Percentiles rank a stretch among this genome's conserved stretches.
Evolutionary conservation across 2,888 invertebrate genomes (phyloP).

Genomic region (Acronicta leporina): DNA sequence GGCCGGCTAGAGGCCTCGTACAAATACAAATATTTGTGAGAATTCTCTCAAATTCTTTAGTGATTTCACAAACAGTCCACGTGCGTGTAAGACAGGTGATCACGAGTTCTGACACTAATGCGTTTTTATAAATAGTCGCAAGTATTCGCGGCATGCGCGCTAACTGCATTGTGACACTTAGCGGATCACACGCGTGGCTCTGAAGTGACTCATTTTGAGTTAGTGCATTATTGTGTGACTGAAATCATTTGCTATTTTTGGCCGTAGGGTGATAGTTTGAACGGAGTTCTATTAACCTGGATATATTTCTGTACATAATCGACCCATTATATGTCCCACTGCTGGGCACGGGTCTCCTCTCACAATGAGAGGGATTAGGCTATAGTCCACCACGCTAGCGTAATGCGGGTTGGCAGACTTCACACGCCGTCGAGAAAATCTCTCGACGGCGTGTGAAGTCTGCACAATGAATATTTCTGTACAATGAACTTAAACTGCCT

Average conservation of each 20-base stretch:
- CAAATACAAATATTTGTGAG: neutral
- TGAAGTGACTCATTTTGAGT: constrained; percentile 35
- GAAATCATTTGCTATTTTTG: constrained; percentile 25
- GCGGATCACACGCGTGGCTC: constrained; percentile 10
- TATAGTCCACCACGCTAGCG: too few relatives aligned
- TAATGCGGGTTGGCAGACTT: too few relatives aligned
- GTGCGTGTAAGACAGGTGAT: constrained; percentile 28
- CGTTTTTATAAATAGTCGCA: constrained; percentile 40
- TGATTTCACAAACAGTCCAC: constrained; percentile 10
- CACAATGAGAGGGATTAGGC: too few relatives aligned
- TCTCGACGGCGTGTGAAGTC: too few relatives aligned
- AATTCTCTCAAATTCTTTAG: neutral
- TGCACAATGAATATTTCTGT: too few relatives aligned
- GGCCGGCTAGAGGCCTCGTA: too few relatives aligned
- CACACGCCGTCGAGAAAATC: too few relatives aligned
- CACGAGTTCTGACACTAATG: constrained; percentile 37
- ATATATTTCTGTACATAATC: constrained; percentile 28
- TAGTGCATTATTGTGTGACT: constrained; percentile 21
- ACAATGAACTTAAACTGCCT: too few relatives aligned
- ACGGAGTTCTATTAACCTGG: constrained; percentile 17
- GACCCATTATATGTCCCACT: too few relatives aligned
- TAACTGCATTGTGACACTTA: constrained; percentile 49
- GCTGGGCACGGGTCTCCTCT: too few relatives aligned
- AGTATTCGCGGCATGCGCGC: constrained; percentile 40
- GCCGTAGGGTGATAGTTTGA: constrained; percentile 15